Evolutionary conservation across 2,888 invertebrate species (phyloP), one percentile per base, ranked within the genome.

Genomic region (Blera fallax): DNA sequence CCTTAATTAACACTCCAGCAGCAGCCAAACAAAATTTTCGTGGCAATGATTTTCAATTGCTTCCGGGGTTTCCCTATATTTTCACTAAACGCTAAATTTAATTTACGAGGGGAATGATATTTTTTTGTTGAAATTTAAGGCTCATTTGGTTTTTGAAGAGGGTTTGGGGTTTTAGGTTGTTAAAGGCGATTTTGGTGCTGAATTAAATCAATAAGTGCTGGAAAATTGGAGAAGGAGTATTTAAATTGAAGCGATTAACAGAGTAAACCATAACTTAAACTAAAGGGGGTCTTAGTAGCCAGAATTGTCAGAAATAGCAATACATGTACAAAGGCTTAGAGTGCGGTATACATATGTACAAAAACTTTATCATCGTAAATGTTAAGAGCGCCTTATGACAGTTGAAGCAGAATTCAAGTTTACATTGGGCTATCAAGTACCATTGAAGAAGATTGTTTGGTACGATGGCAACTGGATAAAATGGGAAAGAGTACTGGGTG

Each of bases 1-100:
- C 77, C 77, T 82, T 82, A 82, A 82, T 82, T 77, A 77, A 77
- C 77, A 70, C 77, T 77, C 76, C 45, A 62, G 5, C 21, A 50
- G 48, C 54, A 72, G 58, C 18, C 32, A 32, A 34, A 40, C 60
- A 34, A 8, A 52, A 65, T 29, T 56, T 50, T 64, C 32, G 16
- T 62, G 54, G 64, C 40, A 54, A 64, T 70, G 64, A 56, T 82
- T 82, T 58, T 70, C 76, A 76, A 81, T 62, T 81, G 62, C 69
- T 77, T 82, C 45, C 67, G 60, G 67, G 74, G 43, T 74, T 76
- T 77, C 24, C 40, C 18, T 21, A 67, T 18, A 27, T 62, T 81
- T 69, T 62, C 60, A 60, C 29, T 43, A 69, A 54, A 69, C 56
- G 32, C 54, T 43, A 34, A 72, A 73, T 74, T 60, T 67, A 74